These are phyloP conservation scores for Proterorhinus semilunaris DNA, from an alignment of 2,113 vertebrate genomes.

Conservation along the genomic window DNA sequence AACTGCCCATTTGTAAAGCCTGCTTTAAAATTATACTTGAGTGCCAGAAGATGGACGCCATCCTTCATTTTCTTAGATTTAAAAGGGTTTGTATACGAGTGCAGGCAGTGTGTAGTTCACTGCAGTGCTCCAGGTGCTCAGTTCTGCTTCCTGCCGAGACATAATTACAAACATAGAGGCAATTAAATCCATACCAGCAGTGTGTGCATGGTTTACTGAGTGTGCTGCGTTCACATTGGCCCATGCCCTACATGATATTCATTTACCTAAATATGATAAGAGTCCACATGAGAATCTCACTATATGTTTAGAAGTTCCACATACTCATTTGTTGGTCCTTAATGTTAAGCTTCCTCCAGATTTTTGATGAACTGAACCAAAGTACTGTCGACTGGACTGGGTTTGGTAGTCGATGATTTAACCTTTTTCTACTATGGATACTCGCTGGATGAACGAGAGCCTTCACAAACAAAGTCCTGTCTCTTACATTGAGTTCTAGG, in stretches of 20 bases:
- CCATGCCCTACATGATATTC: constrained; percentile 4
- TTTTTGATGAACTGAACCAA: too few species aligned
- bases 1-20: neutral
- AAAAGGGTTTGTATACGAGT: constrained; percentile 33
- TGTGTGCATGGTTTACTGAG: constrained; percentile 25
- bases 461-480: too few species aligned
- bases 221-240: constrained; percentile 1
- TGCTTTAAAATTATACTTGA: constrained; percentile 35
- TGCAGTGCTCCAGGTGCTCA: constrained; percentile 68
- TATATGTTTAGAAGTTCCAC: too few species aligned
- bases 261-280: neutral
- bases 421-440: too few species aligned
- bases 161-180: constrained; percentile 71
- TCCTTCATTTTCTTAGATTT: constrained; percentile 45
- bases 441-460: too few species aligned
- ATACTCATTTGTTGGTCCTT: too few species aligned
- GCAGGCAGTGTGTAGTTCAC: constrained; percentile 65
- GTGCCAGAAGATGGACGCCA: constrained; percentile 23
- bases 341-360: too few species aligned
- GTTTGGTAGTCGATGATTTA: too few species aligned
- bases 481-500: too few species aligned
- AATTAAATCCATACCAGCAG: constrained; percentile 64
- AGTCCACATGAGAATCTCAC: neutral
- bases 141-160: constrained; percentile 65
- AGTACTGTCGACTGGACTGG: too few species aligned